A percentile compares a stretch with the other conserved stretches of the same genome.
Evolutionary conservation across 2,113 vertebrate genomes (phyloP).

Genomic region (Glareola pratincola): DNA sequence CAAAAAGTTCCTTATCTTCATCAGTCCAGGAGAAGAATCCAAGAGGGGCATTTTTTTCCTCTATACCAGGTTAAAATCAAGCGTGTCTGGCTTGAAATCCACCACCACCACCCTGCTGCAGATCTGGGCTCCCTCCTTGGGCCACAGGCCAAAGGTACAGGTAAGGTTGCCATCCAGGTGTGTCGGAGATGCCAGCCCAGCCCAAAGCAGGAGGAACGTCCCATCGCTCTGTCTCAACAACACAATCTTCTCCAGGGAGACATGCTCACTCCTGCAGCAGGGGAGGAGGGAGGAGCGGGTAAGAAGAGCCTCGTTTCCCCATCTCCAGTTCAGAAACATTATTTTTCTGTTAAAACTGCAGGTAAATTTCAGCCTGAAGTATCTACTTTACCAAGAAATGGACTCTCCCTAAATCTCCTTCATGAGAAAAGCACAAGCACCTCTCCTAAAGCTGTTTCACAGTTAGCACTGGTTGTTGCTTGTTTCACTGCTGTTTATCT

Average conservation of each 20-base stretch:
- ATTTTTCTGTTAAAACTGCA: background rate
- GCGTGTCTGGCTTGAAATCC: background rate
- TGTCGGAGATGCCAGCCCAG: background rate
- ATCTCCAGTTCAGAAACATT: background rate
- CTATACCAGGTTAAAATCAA: background rate
- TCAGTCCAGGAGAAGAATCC: background rate
- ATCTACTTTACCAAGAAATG: background rate
- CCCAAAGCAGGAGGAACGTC: background rate
- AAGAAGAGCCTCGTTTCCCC: background rate
- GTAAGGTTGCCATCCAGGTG: background rate
- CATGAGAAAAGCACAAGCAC: background rate
- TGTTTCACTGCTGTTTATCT: background rate
- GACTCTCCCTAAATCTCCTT: background rate
- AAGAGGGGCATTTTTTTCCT: background rate
- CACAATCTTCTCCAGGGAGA: background rate
- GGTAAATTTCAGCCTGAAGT: background rate
- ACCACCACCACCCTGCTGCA: background rate
- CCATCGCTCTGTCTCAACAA: background rate
- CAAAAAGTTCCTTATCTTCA: background rate
- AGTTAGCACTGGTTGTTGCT: background rate
- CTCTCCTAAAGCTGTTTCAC: background rate
- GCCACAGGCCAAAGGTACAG: background rate
- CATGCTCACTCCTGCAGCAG: background rate
- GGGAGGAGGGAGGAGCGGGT: background rate
- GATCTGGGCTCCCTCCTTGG: background rate